A percentile compares a stretch with the other conserved stretches of the same genome.
Evolutionary conservation across 2,797 vertebrate species (phyloP).

Genomic region (Petrocephalus sullivani): DNA sequence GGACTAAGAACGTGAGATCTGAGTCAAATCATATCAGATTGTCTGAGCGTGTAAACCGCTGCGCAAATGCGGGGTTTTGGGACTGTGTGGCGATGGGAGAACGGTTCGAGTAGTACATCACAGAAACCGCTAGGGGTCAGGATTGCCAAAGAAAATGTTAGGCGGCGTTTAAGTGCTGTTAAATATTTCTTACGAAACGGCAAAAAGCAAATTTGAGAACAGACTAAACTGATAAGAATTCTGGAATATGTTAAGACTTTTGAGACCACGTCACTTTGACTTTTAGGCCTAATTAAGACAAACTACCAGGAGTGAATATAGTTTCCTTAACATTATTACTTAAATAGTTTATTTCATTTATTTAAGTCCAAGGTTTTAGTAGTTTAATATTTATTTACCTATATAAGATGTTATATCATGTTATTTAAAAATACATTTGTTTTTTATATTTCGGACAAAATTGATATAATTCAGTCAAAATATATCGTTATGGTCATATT

Average conservation of each 20-base stretch:
- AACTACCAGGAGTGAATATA: background rate
- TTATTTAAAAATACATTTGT: background rate
- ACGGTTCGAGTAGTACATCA: background rate
- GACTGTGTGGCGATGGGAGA: background rate
- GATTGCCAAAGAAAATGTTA: slow-evolving; percentile 20
- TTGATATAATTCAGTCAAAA: background rate
- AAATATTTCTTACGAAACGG: background rate
- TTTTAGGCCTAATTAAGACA: background rate
- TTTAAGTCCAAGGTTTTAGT: background rate
- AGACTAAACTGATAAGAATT: background rate
- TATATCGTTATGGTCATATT: background rate
- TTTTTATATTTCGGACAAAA: background rate
- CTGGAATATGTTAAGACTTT: background rate
- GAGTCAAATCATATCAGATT: background rate
- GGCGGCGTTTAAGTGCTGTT: background rate
- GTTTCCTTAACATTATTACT: background rate
- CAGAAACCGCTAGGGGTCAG: slow-evolving; percentile 25
- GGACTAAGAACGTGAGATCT: background rate
- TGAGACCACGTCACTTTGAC: background rate
- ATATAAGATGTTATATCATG: background rate
- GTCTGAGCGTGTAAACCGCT: background rate
- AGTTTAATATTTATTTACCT: background rate
- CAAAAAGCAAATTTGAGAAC: background rate
- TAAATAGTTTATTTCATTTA: background rate
- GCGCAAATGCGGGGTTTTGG: background rate